Base-by-base conservation (phyloP, 2,797 vertebrate species). In the Myotis vivesi region DNA sequence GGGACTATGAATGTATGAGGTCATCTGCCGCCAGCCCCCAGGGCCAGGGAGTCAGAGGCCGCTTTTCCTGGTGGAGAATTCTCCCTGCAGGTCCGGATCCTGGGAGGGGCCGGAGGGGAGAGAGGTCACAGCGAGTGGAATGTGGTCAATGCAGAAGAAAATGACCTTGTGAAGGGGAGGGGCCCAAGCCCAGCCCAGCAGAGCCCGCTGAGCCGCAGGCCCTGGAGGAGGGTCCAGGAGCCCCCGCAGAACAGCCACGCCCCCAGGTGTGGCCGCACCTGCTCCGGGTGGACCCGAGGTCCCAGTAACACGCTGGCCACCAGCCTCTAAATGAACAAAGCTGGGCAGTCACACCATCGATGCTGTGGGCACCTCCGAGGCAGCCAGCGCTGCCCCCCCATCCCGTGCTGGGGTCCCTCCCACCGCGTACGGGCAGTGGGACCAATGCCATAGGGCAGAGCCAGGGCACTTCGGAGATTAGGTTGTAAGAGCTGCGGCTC, bases 351-450 rank as follows among this genome's bases (percentile, higher is more conserved):
- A 17, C 41, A 30, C 64, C 1, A 22, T 19, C 2, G 2, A 11
- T 7, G 36, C 51, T 17, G 13, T 25, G 22, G 44, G 22, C 36
- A 13, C 9, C 62, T 44, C 51, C 64, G 4, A 8, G 23, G 7
- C 1, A 4, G 23, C 46, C 4, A 1, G 1, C 15, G 46, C 57
- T 1, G 0, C 36, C 1, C 69, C 36, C 1, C 69, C 0, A 81
- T n/a, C 11, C 49, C 12, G 3, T 1, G n/a, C 6, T 9, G 71
- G 30, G 82, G 44, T 13, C 36, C n/a, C 10, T 23, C 69, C 49
- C 30, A 55, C 49, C 62, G 28, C 3, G 13, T 2, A 28, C 28
- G 4, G 17, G 28, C 4, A 38, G 4, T 64, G 41, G 10, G 30
- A 33, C 71, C 51, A 22, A 12, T 1, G 28, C 41, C 59, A 15